A percentile compares a stretch with the other conserved stretches of the same genome.
Evolutionary conservation across 2,797 vertebrate genomes (phyloP).

Genomic region (Tadarida brasiliensis): DNA sequence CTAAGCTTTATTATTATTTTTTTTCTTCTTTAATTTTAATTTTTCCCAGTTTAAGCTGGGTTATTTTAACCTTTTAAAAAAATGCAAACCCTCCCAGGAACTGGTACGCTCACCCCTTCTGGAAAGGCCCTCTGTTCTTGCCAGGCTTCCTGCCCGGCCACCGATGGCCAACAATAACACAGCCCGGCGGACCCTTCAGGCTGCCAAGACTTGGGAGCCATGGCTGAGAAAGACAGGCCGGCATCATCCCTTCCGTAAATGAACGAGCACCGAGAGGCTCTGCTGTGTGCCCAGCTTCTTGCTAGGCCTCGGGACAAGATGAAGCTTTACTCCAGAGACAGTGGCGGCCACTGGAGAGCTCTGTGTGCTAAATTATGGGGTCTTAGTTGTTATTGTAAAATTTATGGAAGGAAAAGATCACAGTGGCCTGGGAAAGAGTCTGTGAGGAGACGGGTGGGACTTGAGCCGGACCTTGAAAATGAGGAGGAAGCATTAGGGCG

Average conservation of each 20-base stretch:
- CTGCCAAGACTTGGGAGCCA: constrained; percentile 72
- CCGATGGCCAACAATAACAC: constrained; percentile 79
- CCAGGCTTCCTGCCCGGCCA: constrained; percentile 70
- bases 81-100: constrained; percentile 66
- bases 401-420: not conserved
- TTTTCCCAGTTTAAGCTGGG: constrained; percentile 23
- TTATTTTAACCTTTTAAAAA: constrained; percentile 68
- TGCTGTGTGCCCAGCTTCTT: not conserved
- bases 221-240: not conserved
- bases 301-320: too few relatives aligned
- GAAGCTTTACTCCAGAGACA: not conserved
- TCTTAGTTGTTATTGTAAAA: not conserved
- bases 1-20: constrained; percentile 53
- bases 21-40: constrained; percentile 57
- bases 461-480: not conserved
- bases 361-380: not conserved
- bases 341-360: not conserved
- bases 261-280: not conserved
- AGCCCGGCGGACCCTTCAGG: constrained; percentile 57
- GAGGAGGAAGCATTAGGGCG: not conserved
- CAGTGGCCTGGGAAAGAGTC: not conserved
- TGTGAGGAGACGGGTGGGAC: not conserved
- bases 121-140: constrained; percentile 70
- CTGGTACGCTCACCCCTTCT: constrained; percentile 76
- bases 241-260: not conserved